Conservation (phyloP, 2,113 vertebrate genomes). For the Phocoena phocoena region DNA sequence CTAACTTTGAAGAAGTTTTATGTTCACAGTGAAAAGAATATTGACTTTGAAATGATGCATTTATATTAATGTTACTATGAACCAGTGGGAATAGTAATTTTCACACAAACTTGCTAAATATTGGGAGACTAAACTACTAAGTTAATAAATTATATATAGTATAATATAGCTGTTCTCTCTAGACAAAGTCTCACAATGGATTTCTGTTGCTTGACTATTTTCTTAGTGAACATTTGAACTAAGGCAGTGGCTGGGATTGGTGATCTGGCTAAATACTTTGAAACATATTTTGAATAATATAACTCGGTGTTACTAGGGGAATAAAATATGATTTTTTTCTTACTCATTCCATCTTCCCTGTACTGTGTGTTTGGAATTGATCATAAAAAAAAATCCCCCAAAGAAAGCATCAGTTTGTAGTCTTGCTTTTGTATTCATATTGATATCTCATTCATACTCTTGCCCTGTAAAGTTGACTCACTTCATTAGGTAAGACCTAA, state of each 20-base stretch:
- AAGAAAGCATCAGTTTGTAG: constrained; percentile 44
- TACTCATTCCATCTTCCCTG: constrained; percentile 59
- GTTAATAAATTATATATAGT: constrained; percentile 35
- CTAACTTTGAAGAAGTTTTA: constrained; percentile 28
- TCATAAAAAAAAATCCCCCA: constrained; percentile 30
- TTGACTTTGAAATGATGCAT: constrained; percentile 62
- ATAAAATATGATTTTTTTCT: constrained; percentile 61
- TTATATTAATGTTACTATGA: constrained; percentile 63
- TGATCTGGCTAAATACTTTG: constrained; percentile 47
- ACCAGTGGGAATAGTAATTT: constrained; percentile 50
- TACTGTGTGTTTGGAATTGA: constrained; percentile 66
- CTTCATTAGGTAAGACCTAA: constrained; percentile 53
- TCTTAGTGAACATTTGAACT: constrained; percentile 7
- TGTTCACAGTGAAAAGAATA: constrained; percentile 54
- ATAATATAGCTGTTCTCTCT: constrained; percentile 20
- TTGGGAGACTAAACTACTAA: constrained; percentile 61
- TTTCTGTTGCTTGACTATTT: constrained; percentile 54
- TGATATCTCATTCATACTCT: constrained; percentile 16
- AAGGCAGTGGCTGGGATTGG: not conserved
- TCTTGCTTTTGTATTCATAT: constrained; percentile 45
- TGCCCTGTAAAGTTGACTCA: constrained; percentile 74
- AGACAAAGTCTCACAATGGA: not conserved
- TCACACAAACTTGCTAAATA: constrained; percentile 31
- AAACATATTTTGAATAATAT: constrained; percentile 63
- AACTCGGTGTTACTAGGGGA: constrained; percentile 57